phyloP scores from a whole-genome alignment of 2,888 invertebrate genomes.

The Andrena bicolor region DNA sequence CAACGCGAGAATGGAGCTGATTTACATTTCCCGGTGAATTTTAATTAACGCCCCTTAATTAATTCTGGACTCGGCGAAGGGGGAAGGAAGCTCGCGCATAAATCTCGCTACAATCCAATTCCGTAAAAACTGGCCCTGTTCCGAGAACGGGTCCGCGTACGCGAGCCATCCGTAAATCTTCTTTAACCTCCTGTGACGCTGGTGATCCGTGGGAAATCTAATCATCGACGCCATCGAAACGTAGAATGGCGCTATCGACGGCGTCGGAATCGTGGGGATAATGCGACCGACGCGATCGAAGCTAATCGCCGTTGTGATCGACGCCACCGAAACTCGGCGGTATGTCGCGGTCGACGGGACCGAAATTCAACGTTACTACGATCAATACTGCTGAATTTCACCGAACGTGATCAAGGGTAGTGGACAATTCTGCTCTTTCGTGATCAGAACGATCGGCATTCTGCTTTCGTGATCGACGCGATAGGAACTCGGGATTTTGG shows the following conservation, averaged over 20 bases:
- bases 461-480: not conserved
- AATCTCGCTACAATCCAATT: conserved; percentile 51
- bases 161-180: conserved; percentile 24
- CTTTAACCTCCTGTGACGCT: conserved; percentile 18
- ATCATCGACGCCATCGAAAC: conserved; percentile 17
- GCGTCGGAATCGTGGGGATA: not conserved
- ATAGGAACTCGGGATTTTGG: no score
- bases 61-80: conserved; percentile 41
- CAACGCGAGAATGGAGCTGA: conserved; percentile 36
- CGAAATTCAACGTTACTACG: not conserved
- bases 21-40: conserved; percentile 55
- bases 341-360: not conserved
- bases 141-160: not conserved
- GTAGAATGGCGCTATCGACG: not conserved
- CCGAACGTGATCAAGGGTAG: no score
- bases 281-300: not conserved
- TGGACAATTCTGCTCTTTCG: not conserved
- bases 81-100: conserved; percentile 32
- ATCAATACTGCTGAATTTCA: not conserved
- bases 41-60: conserved; percentile 60
- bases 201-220: conserved; percentile 25
- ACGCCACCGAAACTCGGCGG: not conserved
- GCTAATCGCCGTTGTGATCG: not conserved
- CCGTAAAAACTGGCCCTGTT: conserved; percentile 21
- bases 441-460: not conserved